A percentile compares a stretch with the other conserved stretches of the same genome.
Conservation (phyloP, 1,140 invertebrate species). For the Hyles vespertilio region DNA sequence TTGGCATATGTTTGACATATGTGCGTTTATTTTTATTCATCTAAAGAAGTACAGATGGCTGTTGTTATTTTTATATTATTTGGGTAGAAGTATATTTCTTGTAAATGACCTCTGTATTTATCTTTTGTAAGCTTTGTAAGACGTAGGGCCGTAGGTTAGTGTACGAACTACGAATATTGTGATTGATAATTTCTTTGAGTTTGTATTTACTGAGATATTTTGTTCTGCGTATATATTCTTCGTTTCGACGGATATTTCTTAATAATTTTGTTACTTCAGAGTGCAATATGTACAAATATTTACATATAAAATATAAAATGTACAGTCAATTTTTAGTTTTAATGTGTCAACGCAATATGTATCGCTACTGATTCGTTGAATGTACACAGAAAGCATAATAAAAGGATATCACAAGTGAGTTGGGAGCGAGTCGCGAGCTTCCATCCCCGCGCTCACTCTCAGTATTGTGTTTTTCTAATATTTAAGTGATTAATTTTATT, state of each 20-base stretch:
- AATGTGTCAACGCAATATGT: constrained; percentile 70
- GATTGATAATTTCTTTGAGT: constrained; percentile 63
- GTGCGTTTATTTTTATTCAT: constrained; percentile 73
- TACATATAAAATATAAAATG: constrained; percentile 72
- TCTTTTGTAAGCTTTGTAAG: constrained; percentile 73
- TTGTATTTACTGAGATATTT: constrained; percentile 62
- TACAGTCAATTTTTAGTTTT: constrained; percentile 75
- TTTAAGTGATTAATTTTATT: constrained; percentile 72
- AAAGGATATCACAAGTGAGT: constrained; percentile 56
- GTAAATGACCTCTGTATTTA: constrained; percentile 75
- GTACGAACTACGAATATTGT: constrained; percentile 71
- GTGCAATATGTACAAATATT: constrained; percentile 76
- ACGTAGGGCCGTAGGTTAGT: constrained; percentile 68
- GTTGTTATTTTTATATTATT: constrained; percentile 76
- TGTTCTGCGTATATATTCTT: constrained; percentile 67
- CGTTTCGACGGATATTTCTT: constrained; percentile 65
- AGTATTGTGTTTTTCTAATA: constrained; percentile 68
- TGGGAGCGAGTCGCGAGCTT: constrained; percentile 20
- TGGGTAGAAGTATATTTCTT: constrained; percentile 74
- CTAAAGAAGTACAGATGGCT: constrained; percentile 74
- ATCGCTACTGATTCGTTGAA: constrained; percentile 64
- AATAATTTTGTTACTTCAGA: constrained; percentile 74
- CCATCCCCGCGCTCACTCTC: constrained; percentile 23
- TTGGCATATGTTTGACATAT: constrained; percentile 75
- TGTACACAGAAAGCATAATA: constrained; percentile 71